Evolutionary conservation across 2,888 invertebrate species (phyloP).

Genomic region (Melolontha melolontha): DNA sequence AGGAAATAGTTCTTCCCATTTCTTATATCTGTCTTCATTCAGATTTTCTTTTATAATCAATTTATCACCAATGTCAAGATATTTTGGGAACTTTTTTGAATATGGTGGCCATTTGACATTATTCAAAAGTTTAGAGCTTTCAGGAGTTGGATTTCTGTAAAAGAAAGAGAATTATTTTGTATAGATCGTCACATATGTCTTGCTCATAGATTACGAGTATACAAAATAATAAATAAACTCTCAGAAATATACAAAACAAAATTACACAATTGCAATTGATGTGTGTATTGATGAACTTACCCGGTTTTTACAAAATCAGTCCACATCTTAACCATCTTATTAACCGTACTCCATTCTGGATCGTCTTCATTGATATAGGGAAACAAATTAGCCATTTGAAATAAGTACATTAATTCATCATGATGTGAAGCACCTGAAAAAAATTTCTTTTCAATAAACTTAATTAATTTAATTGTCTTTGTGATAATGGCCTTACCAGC

Average conservation of each 20-base stretch:
- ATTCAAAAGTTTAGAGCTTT: slow-evolving; percentile 55
- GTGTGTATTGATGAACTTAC: slow-evolving; percentile 48
- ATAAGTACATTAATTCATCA: slow-evolving; percentile 68
- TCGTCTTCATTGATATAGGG: slow-evolving; percentile 59
- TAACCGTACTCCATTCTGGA: slow-evolving; percentile 62
- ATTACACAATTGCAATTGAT: too few relatives aligned
- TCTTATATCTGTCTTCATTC: slow-evolving; percentile 61
- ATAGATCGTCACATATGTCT: too few relatives aligned
- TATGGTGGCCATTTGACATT: slow-evolving; percentile 64
- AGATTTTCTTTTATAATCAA: slow-evolving; percentile 61
- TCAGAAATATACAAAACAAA: too few relatives aligned
- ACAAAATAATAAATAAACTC: too few relatives aligned
- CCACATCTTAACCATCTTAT: slow-evolving; percentile 64
- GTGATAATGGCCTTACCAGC: slow-evolving; percentile 47
- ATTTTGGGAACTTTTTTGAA: slow-evolving; percentile 59
- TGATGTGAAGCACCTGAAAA: slow-evolving; percentile 63
- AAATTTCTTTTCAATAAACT: background rate
- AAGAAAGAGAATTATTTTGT: background rate
- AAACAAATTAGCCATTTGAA: slow-evolving; percentile 54
- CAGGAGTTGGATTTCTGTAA: slow-evolving; percentile 67
- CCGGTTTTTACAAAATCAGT: slow-evolving; percentile 63
- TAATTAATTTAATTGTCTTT: background rate
- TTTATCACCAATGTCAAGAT: slow-evolving; percentile 62
- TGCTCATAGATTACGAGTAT: too few relatives aligned
- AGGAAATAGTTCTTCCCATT: slow-evolving; percentile 64